A percentile compares a stretch with the other conserved stretches of the same genome.
Conservation (phyloP, 2,797 vertebrate genomes). For the Triplophysa yarkandensis region DNA sequence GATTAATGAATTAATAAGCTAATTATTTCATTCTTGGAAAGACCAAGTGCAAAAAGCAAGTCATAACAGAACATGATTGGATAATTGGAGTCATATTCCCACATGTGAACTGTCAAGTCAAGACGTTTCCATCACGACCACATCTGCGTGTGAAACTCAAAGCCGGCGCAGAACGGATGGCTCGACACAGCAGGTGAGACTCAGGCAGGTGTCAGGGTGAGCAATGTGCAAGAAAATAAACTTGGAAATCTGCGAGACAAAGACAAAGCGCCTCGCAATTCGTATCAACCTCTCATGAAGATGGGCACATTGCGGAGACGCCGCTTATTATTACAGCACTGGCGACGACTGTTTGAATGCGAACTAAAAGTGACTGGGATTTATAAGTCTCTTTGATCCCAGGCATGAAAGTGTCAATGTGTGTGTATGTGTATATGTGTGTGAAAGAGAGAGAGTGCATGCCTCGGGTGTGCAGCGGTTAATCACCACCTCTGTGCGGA, state of each 20-base stretch:
- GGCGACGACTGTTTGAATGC: constrained; percentile 40
- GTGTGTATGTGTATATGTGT: constrained; percentile 16
- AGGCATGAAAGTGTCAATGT: constrained; percentile 59
- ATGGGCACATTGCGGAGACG: constrained; percentile 47
- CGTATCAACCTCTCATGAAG: constrained; percentile 46
- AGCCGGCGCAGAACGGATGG: not conserved
- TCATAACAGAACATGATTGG: not conserved
- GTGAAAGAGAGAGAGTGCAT: constrained; percentile 7
- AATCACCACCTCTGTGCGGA: constrained; percentile 61
- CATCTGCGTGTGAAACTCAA: not conserved
- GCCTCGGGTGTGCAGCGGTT: constrained; percentile 60
- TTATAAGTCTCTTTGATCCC: constrained; percentile 66
- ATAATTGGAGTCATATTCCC: not conserved
- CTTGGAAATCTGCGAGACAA: constrained; percentile 46
- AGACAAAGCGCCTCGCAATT: constrained; percentile 51
- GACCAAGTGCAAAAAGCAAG: not conserved
- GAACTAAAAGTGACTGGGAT: constrained; percentile 52
- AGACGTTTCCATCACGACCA: not conserved
- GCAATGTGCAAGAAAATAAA: constrained; percentile 25
- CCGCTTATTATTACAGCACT: constrained; percentile 52
- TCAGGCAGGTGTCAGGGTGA: not conserved
- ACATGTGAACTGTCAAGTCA: not conserved
- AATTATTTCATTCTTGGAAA: not conserved
- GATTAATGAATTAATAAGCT: not conserved
- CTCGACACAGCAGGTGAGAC: constrained; percentile 1